Evolutionary conservation across 2,113 vertebrate species (phyloP), one percentile per base, ranked within the genome.

Genomic region (Oncorhynchus masou): DNA sequence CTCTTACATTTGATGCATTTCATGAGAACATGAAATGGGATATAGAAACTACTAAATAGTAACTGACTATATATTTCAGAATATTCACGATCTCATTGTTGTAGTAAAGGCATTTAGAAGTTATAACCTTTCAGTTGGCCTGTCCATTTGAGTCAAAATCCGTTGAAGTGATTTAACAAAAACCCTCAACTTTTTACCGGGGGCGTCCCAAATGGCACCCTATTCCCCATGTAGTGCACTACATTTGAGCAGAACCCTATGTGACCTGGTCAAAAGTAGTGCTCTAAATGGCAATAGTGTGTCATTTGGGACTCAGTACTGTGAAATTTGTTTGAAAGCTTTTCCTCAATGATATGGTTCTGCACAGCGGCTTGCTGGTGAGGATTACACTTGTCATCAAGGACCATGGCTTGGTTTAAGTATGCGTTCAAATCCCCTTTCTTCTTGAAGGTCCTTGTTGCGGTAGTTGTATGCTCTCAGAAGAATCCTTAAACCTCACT

Each of bases 371-470:
- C 62, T 74, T 60, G 57, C 80, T 67, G 57, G 12, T 51, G 49
- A 75, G 71, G 76, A 83, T 86, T 82, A 80, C 25, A 81, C 31
- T 84, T 76, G 51, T 77, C 68, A 70, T 39, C 34, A 64, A 24
- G 69, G 62, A 13, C 65, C 78, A 71, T 57, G 48, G n/a, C 78
- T 45, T 76, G 78, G 27, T 73, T 76, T 73, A 78, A 75, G 31
- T 71, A 82, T 73, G 62, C 31, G 13, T 54, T 65, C 27, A 60
- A 78, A 77, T 60, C 71, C 59, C 39, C 54, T 24, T 67, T 60
- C 74, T 25, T 77, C 59, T 74, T 31, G 59, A n/a, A 65, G 68
- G 27, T 66, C 25, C 9, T 19, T 82, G 31, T 57, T 74, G 24
- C 70, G 20, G 67, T 54, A 19, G 49, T 15, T 15, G 49, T 19